These are phyloP conservation scores for Plagodis dolabraria DNA, from an alignment of 2,888 invertebrate species.

Conservation along the genomic window DNA sequence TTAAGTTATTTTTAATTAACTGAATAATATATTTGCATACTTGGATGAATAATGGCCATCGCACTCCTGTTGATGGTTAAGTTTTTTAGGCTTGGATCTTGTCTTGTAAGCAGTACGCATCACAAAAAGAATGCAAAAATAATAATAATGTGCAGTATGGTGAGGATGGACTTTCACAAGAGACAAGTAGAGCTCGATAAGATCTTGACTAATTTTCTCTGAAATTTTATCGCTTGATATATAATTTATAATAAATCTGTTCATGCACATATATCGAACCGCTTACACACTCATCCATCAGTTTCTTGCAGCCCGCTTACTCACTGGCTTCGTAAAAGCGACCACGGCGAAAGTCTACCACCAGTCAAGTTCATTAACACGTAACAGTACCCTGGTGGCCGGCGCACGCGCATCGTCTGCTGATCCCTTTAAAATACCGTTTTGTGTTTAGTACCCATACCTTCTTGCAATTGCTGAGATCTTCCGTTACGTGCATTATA, in stretches of 20 bases:
- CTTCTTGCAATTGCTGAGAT: background rate
- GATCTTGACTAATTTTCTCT: too few relatives aligned
- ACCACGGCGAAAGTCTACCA: constrained; percentile 71
- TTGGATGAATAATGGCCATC: too few relatives aligned
- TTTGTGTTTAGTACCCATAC: background rate
- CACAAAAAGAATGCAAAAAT: too few relatives aligned
- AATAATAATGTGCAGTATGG: too few relatives aligned
- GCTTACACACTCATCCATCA: background rate
- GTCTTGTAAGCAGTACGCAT: too few relatives aligned
- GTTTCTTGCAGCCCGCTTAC: constrained; percentile 24
- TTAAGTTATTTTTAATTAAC: too few relatives aligned
- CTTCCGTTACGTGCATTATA: background rate
- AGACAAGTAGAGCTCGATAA: too few relatives aligned
- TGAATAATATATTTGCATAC: too few relatives aligned
- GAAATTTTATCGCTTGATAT: too few relatives aligned
- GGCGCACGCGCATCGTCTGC: constrained; percentile 49
- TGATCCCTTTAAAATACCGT: constrained; percentile 34
- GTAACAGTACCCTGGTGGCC: constrained; percentile 66
- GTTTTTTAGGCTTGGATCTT: too few relatives aligned
- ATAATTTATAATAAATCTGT: background rate
- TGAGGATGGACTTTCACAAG: too few relatives aligned
- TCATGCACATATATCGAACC: background rate
- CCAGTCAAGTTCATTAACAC: constrained; percentile 79
- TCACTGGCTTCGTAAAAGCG: constrained; percentile 62
- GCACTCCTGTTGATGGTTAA: too few relatives aligned